phyloP scores from a whole-genome alignment of 2,888 invertebrate species.

The Muscina levida region DNA sequence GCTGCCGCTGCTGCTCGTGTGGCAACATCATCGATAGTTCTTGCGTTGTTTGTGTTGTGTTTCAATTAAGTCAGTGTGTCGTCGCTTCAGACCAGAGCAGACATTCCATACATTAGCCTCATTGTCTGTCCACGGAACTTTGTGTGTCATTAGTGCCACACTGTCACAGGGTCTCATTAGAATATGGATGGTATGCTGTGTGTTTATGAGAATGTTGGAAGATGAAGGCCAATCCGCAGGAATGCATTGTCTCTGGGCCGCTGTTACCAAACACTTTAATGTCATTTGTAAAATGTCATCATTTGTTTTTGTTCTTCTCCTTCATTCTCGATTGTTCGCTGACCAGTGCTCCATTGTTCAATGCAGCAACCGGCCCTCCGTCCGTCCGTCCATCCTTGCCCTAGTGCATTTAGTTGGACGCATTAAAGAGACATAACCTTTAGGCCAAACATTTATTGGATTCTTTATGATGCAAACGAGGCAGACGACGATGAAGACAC shows the following conservation, averaged over 20 bases:
- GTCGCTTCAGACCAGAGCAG: slow-evolving; percentile 24
- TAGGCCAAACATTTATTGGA: slow-evolving; percentile 52
- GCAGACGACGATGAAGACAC: background rate
- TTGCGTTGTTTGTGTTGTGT: slow-evolving; percentile 21
- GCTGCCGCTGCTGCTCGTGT: slow-evolving; percentile 10
- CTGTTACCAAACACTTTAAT: slow-evolving; percentile 39
- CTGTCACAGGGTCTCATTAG: slow-evolving; percentile 13
- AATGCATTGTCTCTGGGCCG: slow-evolving; percentile 31
- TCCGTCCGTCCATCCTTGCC: background rate
- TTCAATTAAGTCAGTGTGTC: slow-evolving; percentile 62
- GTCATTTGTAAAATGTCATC: slow-evolving; percentile 59
- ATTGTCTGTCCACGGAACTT: background rate
- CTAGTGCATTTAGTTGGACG: slow-evolving; percentile 11
- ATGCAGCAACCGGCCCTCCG: background rate
- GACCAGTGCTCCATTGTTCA: background rate
- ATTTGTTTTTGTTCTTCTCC: slow-evolving; percentile 42
- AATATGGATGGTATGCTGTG: background rate
- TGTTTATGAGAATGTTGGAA: background rate
- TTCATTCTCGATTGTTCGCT: background rate
- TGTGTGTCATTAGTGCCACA: background rate
- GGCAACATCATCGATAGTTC: slow-evolving; percentile 40
- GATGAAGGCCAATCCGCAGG: background rate
- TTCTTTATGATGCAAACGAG: slow-evolving; percentile 47
- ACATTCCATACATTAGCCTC: slow-evolving; percentile 34
- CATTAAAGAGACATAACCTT: slow-evolving; percentile 47